Conservation (phyloP, 2,113 vertebrate species). For the Riparia riparia region DNA sequence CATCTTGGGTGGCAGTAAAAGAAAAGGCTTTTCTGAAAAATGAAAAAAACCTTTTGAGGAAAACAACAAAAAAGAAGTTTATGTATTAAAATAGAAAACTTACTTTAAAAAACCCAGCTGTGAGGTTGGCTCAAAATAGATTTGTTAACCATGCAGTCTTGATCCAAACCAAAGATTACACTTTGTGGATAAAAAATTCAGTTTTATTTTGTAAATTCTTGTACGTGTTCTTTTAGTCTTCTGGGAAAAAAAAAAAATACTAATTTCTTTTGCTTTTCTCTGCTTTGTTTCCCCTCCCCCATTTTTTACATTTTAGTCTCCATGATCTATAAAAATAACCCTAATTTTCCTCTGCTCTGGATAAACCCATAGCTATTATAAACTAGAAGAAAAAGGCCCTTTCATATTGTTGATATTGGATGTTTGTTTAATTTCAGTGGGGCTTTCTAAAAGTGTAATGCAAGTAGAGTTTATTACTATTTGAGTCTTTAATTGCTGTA, state of each 20-base stretch:
- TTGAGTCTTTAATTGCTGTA: slow-evolving; percentile 79
- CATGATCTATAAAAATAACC: slow-evolving; percentile 4
- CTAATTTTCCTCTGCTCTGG: slow-evolving; percentile 38
- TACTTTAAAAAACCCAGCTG: background rate
- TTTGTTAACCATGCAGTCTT: background rate
- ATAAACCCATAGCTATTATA: slow-evolving; percentile 55
- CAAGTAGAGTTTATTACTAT: slow-evolving; percentile 68
- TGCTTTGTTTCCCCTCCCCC: background rate
- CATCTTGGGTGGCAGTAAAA: background rate
- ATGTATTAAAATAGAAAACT: background rate
- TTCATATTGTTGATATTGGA: slow-evolving; percentile 65
- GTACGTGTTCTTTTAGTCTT: background rate
- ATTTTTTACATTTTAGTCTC: slow-evolving; percentile 5
- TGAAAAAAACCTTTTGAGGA: background rate
- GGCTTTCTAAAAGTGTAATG: slow-evolving; percentile 60
- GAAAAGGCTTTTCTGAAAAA: background rate
- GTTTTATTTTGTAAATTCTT: background rate
- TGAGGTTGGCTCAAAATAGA: background rate
- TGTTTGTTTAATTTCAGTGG: slow-evolving; percentile 71
- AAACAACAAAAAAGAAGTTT: background rate
- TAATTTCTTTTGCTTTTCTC: background rate
- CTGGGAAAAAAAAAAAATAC: background rate
- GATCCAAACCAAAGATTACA: background rate
- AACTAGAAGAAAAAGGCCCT: slow-evolving; percentile 68
- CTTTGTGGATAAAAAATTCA: background rate